These are phyloP conservation scores for Andrena fulva DNA, from an alignment of 2,888 invertebrate genomes.

Conservation along the genomic window DNA sequence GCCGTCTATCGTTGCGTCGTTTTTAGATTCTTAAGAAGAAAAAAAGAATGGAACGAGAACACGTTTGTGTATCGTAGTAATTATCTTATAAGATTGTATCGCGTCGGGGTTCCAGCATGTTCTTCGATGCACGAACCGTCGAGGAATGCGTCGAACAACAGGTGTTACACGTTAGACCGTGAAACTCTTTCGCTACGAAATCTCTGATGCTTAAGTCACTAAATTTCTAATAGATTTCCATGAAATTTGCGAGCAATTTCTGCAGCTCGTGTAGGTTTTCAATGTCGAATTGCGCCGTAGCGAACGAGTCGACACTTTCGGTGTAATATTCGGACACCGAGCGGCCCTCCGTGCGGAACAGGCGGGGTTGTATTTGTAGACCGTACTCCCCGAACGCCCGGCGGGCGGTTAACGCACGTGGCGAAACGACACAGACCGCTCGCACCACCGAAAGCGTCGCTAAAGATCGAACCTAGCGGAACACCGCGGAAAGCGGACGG, in stretches of 20 bases:
- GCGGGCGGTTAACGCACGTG: slow-evolving; percentile 9
- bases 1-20: slow-evolving; percentile 23
- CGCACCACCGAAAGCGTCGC: slow-evolving; percentile 11
- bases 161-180: slow-evolving; percentile 16
- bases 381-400: neutral
- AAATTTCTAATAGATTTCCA: too few species aligned
- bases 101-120: slow-evolving; percentile 29
- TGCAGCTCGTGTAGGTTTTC: too few species aligned
- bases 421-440: neutral
- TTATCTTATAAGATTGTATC: slow-evolving; percentile 31
- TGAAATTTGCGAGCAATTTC: too few species aligned
- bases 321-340: neutral
- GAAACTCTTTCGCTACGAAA: slow-evolving; percentile 19
- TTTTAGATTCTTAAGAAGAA: slow-evolving; percentile 9
- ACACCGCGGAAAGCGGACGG: slow-evolving; percentile 17
- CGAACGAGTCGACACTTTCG: slow-evolving; percentile 2
- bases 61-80: slow-evolving; percentile 13
- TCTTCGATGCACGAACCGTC: slow-evolving; percentile 14
- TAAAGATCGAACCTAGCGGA: neutral
- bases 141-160: slow-evolving; percentile 16
- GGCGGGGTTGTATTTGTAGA: neutral
- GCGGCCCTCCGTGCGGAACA: neutral
- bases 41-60: neutral
- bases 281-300: neutral
- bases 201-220: too few species aligned